Evolutionary conservation across 2,113 vertebrate species (phyloP), one percentile per base, ranked within the genome.

Genomic region (Myocastor coypus): DNA sequence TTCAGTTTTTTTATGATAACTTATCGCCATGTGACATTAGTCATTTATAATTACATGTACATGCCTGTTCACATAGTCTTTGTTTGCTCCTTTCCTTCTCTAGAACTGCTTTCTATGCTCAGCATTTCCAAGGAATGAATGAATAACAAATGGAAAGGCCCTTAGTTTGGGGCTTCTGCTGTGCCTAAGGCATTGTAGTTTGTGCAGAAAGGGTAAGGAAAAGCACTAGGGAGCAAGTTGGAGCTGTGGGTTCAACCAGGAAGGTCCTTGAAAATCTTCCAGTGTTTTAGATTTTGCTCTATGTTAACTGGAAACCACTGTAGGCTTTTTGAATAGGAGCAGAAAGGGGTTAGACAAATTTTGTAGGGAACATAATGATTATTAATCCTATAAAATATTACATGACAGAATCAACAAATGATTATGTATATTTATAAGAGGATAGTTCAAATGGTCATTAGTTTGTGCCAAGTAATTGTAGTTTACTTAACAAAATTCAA

Each of bases 311-410:
- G 46, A 83, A 88, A 88, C 24, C 19, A 73, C 34, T 77, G 30
- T 55, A 94, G 52, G 13, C 40, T 77, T 90, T 95, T 69, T 55
- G 55, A 96, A 80, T 4, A 86, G 46, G 37, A 16, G 52, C 94
- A 5, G 69, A 88, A 71, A 1, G 50, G n/a, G 13, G 5, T 78
- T n/a, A 59, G 66, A 75, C 13, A 82, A 19, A 64, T 50, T 95
- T 89, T 88, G n/a, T 75, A 96, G 73, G 16, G 32, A 40, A 28
- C 5, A 85, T 80, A 68, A 82, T 85, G 64, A 57, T 95, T 97
- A 34, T 19, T 66, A 83, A 73, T 89, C 95, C 34, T 84, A 92
- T 17, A 78, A 84, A 91, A 37, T 87, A 30, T 92, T 9, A 40
- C 11, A 11, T 91, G 46, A 94, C 59, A 86, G 92, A 83, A 89